A percentile compares a stretch with the other conserved stretches of the same genome.
Conservation (phyloP, 2,113 vertebrate species). For the Misgurnus anguillicaudatus region DNA sequence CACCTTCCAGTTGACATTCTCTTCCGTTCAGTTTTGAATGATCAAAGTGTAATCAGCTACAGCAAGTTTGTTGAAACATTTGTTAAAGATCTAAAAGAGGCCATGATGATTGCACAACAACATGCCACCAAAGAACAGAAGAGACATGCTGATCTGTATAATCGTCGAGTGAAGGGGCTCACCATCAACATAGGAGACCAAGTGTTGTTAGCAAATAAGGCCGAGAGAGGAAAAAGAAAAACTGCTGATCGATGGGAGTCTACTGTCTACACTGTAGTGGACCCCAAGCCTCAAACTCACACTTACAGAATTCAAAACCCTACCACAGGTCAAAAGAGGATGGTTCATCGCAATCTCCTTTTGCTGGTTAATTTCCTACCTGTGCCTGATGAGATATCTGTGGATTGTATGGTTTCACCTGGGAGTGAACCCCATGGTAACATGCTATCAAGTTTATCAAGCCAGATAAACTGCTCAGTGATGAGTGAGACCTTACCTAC, state of each 20-base stretch:
- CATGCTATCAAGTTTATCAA: background rate
- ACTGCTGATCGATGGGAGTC: too few relatives aligned
- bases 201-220: too few relatives aligned
- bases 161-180: too few relatives aligned
- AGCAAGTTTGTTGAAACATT: constrained; percentile 47
- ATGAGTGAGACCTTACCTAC: background rate
- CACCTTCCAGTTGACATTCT: background rate
- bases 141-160: too few relatives aligned
- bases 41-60: constrained; percentile 36
- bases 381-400: background rate
- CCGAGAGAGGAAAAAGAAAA: too few relatives aligned
- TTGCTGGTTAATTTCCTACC: constrained; percentile 32
- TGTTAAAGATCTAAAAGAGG: constrained; percentile 17
- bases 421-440: background rate
- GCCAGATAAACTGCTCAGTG: background rate
- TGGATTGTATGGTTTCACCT: background rate
- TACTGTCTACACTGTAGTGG: too few relatives aligned
- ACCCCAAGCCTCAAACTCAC: too few relatives aligned
- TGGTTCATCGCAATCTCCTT: constrained; percentile 38
- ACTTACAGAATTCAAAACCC: too few relatives aligned
- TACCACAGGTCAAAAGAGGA: background rate
- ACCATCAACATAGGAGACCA: too few relatives aligned
- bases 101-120: background rate
- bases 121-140: too few relatives aligned
- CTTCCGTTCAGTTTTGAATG: background rate